Evolutionary conservation across 2,888 invertebrate genomes (phyloP).

Genomic region (Latheticus oryzae): DNA sequence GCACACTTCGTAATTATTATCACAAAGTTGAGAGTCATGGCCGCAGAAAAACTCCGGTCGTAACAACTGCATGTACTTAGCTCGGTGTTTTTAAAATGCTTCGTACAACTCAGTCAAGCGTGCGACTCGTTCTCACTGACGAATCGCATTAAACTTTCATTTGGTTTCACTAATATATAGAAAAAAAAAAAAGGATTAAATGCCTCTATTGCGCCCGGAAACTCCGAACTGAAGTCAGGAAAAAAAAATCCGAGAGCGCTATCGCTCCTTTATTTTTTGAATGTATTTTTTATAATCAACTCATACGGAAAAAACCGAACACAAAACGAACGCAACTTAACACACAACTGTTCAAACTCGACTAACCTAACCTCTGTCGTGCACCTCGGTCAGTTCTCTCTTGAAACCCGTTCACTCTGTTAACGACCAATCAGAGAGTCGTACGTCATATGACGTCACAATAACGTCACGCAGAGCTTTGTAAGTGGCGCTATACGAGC

Average conservation of each 20-base stretch:
- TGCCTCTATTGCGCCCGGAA: too few species aligned
- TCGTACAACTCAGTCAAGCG: conserved; percentile 44
- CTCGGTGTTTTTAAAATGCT: conserved; percentile 40
- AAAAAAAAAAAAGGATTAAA: too few species aligned
- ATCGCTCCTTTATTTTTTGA: conserved; percentile 10
- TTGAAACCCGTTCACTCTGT: conserved; percentile 53
- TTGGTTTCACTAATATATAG: too few species aligned
- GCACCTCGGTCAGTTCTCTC: conserved; percentile 61
- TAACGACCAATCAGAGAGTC: conserved; percentile 54
- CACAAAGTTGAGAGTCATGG: conserved; percentile 31
- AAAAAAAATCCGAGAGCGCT: conserved; percentile 5
- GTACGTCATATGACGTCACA: conserved; percentile 57
- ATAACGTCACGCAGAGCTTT: conserved; percentile 52
- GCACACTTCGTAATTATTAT: conserved; percentile 31
- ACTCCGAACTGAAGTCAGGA: not conserved
- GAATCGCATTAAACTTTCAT: not conserved
- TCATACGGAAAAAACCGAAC: conserved; percentile 38
- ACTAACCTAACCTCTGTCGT: conserved; percentile 60
- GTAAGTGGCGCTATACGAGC: conserved; percentile 52
- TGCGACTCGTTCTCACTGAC: conserved; percentile 6
- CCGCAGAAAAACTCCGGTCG: conserved; percentile 22
- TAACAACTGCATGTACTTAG: conserved; percentile 27
- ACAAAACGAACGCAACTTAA: conserved; percentile 31
- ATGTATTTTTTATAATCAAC: too few species aligned
- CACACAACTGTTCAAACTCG: conserved; percentile 54